These are phyloP conservation scores for Megaustenia siamemsis DNA, from an alignment of 2,888 invertebrate genomes.

Conservation along the genomic window DNA sequence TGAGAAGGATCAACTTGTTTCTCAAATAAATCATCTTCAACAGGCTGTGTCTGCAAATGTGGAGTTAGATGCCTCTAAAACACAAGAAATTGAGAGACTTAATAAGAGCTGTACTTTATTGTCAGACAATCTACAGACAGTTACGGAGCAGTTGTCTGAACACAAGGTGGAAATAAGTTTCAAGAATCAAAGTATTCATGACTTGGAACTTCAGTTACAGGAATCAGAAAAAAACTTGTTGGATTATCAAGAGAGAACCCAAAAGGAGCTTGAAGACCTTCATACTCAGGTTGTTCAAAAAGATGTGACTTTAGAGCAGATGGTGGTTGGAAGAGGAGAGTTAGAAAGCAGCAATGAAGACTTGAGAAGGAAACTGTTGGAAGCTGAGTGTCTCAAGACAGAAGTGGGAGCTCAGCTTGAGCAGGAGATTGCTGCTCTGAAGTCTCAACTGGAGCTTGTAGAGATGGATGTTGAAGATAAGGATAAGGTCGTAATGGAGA, in stretches of 20 bases:
- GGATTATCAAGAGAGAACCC: neutral
- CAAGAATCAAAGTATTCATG: neutral
- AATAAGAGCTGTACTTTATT: conserved; percentile 7
- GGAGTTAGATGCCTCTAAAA: neutral
- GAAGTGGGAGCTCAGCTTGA: neutral
- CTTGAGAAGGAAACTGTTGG: neutral
- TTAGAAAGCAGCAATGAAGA: neutral
- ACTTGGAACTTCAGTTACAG: neutral
- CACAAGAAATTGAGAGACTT: conserved; percentile 14
- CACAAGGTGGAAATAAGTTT: neutral
- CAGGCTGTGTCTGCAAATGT: neutral
- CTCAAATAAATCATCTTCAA: conserved; percentile 2
- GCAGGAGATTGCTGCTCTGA: neutral
- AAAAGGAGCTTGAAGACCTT: neutral
- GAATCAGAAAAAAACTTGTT: neutral
- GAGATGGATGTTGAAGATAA: conserved; percentile 51
- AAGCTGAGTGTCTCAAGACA: neutral
- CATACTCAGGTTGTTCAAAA: neutral
- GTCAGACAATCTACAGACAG: conserved; percentile 4
- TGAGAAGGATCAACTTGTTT: conserved; percentile 1
- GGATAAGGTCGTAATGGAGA: conserved; percentile 28
- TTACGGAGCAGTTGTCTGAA: neutral
- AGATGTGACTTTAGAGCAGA: conserved; percentile 7
- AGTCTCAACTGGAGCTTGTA: conserved; percentile 45
- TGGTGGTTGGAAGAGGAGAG: neutral